Conservation (phyloP, 2,888 invertebrate genomes). For the Nowickia ferox region DNA sequence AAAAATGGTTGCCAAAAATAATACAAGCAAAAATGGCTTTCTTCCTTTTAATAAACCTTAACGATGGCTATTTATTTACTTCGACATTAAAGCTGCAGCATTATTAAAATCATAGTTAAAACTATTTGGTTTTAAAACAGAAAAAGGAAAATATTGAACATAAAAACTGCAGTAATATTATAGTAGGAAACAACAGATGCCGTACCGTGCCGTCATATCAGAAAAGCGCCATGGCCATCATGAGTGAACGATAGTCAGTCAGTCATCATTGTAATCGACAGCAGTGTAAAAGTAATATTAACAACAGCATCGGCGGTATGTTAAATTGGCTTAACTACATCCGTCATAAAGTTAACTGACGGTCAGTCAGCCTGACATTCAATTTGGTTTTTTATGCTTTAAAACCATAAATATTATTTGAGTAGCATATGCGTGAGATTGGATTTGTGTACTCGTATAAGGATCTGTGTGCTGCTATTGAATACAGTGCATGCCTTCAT, state of each 20-base stretch:
- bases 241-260: neutral
- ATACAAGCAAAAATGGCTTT: no score
- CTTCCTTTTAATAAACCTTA: neutral
- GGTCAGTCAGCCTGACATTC: slow-evolving; percentile 57
- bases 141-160: slow-evolving; percentile 30
- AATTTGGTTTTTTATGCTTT: slow-evolving; percentile 41
- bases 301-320: slow-evolving; percentile 61
- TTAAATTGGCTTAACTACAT: slow-evolving; percentile 67
- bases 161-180: slow-evolving; percentile 34
- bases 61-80: neutral
- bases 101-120: slow-evolving; percentile 22
- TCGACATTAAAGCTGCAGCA: neutral
- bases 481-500: neutral
- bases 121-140: neutral
- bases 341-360: slow-evolving; percentile 64
- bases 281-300: slow-evolving; percentile 43
- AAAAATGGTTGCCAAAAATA: no score
- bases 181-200: slow-evolving; percentile 51
- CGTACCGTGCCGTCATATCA: slow-evolving; percentile 40
- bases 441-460: slow-evolving; percentile 13
- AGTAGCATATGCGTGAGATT: slow-evolving; percentile 45
- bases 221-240: slow-evolving; percentile 9
- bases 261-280: slow-evolving; percentile 46
- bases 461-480: slow-evolving; percentile 8
- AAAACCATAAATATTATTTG: slow-evolving; percentile 55